These are phyloP conservation scores for Eulemur macaco DNA, from an alignment of 2,113 vertebrate species.

Conservation along the genomic window DNA sequence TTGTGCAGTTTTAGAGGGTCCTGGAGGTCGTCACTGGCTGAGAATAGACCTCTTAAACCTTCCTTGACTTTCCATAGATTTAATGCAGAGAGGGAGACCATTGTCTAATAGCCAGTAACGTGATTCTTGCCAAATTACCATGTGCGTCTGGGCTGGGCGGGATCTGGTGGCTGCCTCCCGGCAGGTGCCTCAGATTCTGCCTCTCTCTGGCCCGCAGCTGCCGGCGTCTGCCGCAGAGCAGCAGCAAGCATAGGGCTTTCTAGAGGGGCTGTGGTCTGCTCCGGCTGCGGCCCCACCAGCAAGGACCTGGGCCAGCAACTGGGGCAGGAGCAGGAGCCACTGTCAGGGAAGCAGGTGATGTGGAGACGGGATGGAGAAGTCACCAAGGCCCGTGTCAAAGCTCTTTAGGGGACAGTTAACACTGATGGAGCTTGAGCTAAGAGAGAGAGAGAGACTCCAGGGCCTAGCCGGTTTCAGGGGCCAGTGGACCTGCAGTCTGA, in stretches of 20 bases:
- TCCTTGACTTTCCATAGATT: neutral
- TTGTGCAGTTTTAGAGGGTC: too few species aligned
- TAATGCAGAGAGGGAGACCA: neutral
- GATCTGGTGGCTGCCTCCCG: neutral
- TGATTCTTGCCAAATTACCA: neutral
- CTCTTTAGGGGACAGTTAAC: neutral
- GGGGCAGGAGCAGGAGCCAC: accelerated
- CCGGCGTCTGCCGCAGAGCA: too few species aligned
- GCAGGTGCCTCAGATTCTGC: accelerated
- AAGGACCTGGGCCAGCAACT: neutral
- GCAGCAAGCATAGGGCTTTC: neutral
- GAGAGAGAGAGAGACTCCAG: too few species aligned
- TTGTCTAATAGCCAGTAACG: neutral
- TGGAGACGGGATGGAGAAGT: too few species aligned
- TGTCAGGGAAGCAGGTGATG: accelerated
- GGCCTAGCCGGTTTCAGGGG: too few species aligned
- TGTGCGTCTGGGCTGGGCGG: too few species aligned
- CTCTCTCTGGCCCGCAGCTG: neutral
- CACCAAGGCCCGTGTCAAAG: accelerated
- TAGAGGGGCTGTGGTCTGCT: neutral
- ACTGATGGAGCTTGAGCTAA: neutral
- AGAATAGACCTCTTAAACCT: neutral
- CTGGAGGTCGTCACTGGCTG: too few species aligned
- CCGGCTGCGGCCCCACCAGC: too few species aligned
- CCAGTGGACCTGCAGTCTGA: neutral